Base-by-base conservation (phyloP, 53 echinoderm and acorn worm genomes). In the Patiria pectinifera region DNA sequence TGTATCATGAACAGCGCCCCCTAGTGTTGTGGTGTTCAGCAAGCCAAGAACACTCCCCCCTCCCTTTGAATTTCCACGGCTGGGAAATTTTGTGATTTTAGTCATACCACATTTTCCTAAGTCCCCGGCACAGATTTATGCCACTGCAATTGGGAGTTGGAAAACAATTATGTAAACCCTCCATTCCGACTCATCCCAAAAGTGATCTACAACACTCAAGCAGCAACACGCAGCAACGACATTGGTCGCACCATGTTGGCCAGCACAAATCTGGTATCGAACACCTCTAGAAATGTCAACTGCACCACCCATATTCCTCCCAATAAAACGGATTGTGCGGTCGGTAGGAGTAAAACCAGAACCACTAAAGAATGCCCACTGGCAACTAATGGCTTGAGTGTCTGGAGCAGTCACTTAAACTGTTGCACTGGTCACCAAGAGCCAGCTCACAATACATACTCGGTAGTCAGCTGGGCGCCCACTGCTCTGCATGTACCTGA, bases 251-350 rank as follows among this genome's bases (percentile, higher is more conserved):
- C 35, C 35, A 35, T 35, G 35, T 82, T 95, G 93, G 95, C 86
- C 83, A 48, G 91, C 93, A 4, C 95, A 93, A 62, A 87, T 86
- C 18, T 95, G 93, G 86, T 89, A 91, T 66, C 79, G 61, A 15
- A 46, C 48, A 4, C 86, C 93, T 18, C 69, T 58, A 59, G 21
- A 59, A n/a, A 71, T 95, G 78, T 66, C 85, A 4, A 83, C 87
- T 43, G 59, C 79, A 24, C 76, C 49, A 45, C 94, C 92, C 15
- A n/a, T 94, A 35, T 46, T 77, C 44, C 89, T 94, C 2, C 94
- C 92, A 48, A 84, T 78, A 89, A 46, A 47, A n/a, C 78, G 89
- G 13, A 88, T 47, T 48, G 35, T 89, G 14, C 77, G 78, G 89
- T 44, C 87, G 4, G 77, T 66, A 14, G 89, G 80, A 78, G 24